Conservation (phyloP, 2,797 vertebrate genomes). For the Bradypus variegatus region DNA sequence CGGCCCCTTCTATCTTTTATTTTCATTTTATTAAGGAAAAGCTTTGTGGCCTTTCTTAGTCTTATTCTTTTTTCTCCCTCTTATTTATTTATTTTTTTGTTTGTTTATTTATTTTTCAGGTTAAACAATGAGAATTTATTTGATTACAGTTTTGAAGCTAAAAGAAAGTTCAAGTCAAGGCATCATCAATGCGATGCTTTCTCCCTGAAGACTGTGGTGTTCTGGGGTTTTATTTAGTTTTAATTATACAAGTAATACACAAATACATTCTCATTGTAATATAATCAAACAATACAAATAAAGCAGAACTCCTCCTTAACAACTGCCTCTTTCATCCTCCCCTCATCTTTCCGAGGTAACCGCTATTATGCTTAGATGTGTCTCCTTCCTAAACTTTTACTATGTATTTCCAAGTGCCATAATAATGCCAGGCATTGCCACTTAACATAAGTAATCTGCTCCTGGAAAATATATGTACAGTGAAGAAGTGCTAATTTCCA, state of each 20-base stretch:
- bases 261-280: neutral
- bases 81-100: neutral
- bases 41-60: neutral
- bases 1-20: neutral
- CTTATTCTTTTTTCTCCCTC: neutral
- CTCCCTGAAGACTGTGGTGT: too few species aligned
- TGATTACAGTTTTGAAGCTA: too few species aligned
- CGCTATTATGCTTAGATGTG: neutral
- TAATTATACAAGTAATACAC: neutral
- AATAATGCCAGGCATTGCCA: neutral
- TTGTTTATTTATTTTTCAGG: too few species aligned
- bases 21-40: neutral
- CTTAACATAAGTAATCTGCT: neutral
- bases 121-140: too few species aligned
- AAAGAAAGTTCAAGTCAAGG: too few species aligned
- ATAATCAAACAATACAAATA: neutral
- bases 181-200: too few species aligned
- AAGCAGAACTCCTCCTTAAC: neutral
- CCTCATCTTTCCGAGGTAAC: neutral
- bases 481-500: constrained; percentile 24
- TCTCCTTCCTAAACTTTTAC: neutral
- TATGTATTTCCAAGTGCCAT: neutral
- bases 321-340: neutral
- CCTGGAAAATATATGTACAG: neutral
- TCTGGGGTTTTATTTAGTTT: neutral